A percentile compares a stretch with the other conserved stretches of the same genome.
These are phyloP conservation scores for Parambassis ranga DNA, from an alignment of 2,797 vertebrate genomes.

Conservation along the genomic window DNA sequence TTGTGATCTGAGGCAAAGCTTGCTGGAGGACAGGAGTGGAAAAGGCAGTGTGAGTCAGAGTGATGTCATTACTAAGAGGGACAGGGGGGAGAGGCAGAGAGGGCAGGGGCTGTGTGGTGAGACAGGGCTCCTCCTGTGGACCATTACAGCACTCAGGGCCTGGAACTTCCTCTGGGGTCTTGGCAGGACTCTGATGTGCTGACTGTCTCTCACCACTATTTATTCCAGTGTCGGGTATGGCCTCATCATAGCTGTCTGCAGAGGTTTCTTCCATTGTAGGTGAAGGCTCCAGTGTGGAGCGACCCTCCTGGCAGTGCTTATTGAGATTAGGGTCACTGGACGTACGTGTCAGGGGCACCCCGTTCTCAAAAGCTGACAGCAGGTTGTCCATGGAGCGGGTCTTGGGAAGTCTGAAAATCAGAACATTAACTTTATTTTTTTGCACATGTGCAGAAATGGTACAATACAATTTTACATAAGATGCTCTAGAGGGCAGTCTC, in stretches of 20 bases:
- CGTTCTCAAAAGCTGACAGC: conserved; percentile 90
- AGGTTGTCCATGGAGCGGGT: conserved; percentile 98
- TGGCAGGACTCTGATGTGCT: conserved; percentile 26
- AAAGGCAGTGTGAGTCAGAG: conserved; percentile 38
- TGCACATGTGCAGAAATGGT: not conserved
- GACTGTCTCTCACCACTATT: conserved; percentile 43
- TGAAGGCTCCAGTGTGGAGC: conserved; percentile 80
- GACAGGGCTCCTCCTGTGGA: conserved; percentile 65
- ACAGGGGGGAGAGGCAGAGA: conserved; percentile 67
- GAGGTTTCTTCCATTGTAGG: conserved; percentile 55
- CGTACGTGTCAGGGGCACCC: conserved; percentile 89
- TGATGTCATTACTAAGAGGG: conserved; percentile 27
- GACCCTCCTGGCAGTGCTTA: conserved; percentile 92
- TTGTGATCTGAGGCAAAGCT: conserved; percentile 56
- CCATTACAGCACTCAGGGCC: conserved; percentile 40
- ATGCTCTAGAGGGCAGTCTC: conserved; percentile 62
- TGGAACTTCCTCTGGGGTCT: conserved; percentile 25
- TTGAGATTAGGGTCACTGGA: conserved; percentile 99
- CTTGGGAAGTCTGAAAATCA: conserved; percentile 89
- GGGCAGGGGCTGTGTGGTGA: conserved; percentile 82
- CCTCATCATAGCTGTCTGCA: conserved; percentile 35
- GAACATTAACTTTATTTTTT: not conserved
- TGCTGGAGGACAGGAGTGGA: conserved; percentile 61
- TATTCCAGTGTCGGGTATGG: conserved; percentile 15
- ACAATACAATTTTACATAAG: not conserved